Evolutionary conservation across 2,113 vertebrate genomes (phyloP).

Genomic region (Zingel zingel): DNA sequence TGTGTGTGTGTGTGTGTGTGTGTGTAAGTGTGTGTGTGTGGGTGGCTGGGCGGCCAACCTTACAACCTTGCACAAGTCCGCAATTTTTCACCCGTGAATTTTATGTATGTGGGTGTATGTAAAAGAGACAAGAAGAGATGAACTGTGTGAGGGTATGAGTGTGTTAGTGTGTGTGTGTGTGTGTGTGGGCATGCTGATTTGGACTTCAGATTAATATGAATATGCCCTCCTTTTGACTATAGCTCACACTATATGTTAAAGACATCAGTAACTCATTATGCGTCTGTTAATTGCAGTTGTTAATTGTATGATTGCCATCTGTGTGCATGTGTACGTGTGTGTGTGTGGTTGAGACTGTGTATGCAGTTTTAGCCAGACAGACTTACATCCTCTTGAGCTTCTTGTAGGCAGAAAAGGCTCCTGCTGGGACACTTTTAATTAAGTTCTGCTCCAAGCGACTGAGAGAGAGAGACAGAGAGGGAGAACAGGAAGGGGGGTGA

Average conservation of each 20-base stretch:
- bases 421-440: slow-evolving; percentile 93
- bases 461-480: slow-evolving; percentile 30
- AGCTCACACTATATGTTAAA: neutral
- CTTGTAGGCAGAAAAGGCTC: slow-evolving; percentile 96
- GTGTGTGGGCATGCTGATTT: neutral
- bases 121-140: too few relatives aligned
- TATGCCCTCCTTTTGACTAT: neutral
- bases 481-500: neutral
- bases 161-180: neutral
- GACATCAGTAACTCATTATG: neutral
- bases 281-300: neutral
- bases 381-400: slow-evolving; percentile 99
- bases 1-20: slow-evolving; percentile 9
- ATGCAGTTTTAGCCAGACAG: neutral
- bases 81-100: slow-evolving; percentile 40
- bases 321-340: neutral
- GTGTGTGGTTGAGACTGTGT: slow-evolving; percentile 18
- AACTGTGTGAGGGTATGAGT: neutral
- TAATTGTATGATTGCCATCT: neutral
- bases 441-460: slow-evolving; percentile 98
- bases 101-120: slow-evolving; percentile 18
- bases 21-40: slow-evolving; percentile 10
- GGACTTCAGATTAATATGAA: neutral
- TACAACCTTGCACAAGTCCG: slow-evolving; percentile 45
- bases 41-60: slow-evolving; percentile 16